Conservation (phyloP, 2,797 vertebrate species). For the Cercopithecus hamlyni region DNA sequence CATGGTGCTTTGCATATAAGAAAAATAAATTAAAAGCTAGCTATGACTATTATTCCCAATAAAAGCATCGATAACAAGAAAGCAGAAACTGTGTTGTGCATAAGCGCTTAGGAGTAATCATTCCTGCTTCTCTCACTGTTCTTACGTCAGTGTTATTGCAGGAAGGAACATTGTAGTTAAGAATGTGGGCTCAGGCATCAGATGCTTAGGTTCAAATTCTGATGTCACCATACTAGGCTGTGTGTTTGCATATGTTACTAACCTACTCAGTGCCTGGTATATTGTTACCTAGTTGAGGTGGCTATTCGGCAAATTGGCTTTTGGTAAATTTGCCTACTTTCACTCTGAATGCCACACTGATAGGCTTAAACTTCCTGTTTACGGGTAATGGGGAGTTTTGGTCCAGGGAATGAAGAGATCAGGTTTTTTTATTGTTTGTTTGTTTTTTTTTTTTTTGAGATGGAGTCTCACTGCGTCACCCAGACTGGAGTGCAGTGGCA, state of each 20-base stretch:
- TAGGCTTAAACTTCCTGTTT: background rate
- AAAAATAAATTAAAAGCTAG: conserved; percentile 7
- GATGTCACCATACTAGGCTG: background rate
- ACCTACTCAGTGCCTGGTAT: background rate
- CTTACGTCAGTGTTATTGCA: background rate
- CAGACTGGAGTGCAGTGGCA: background rate
- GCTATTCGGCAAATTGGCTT: background rate
- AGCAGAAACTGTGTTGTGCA: background rate
- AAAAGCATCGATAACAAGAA: background rate
- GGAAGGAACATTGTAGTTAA: background rate
- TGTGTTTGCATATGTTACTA: background rate
- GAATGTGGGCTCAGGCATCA: background rate
- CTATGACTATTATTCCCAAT: background rate
- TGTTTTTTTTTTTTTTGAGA: background rate
- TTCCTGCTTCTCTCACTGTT: conserved; percentile 16
- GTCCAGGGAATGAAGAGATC: background rate
- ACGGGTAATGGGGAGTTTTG: background rate
- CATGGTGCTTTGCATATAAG: background rate
- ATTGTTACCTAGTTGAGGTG: background rate
- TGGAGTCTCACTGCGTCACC: background rate
- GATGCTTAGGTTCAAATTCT: background rate
- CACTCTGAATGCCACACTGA: background rate
- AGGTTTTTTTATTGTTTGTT: background rate
- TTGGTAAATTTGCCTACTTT: background rate
- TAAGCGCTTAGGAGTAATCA: background rate